Base-by-base conservation (phyloP, 2,113 vertebrate species). In the Herpailurus yagouaroundi region DNA sequence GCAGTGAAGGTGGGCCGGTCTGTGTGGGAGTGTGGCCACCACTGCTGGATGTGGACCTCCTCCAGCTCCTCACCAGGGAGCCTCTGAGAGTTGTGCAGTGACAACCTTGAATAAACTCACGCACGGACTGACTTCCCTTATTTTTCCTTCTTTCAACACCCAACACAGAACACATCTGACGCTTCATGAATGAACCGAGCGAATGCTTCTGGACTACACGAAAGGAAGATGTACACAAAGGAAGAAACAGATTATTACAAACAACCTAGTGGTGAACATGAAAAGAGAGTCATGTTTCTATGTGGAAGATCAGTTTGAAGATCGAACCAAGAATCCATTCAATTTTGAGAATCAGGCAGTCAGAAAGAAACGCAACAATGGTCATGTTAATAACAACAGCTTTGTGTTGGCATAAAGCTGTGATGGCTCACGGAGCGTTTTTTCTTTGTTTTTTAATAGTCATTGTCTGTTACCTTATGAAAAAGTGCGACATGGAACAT, bases 281-380 rank as follows among this genome's bases (percentile, higher is more conserved):
- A 95, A 45, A 63, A 73, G 64, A 96, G 80, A 96, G 31, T 36
- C 11, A 69, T 57, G 31, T 60, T 90, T 82, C 36, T 90, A 79
- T 71, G 93, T 94, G 87, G 60, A 90, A 93, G 38, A 74, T 77
- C 66, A 52, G 57, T 93, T 92, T 89, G 60, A 90, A 93, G 38
- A 74, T 73, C 66, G 45, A 52, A 55, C 2, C 15, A 80, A 88
- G 23, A 84, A 52, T 91, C 48, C 69, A 68, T 52, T 96, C 50
- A 69, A 89, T 69, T 86, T 89, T 88, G 91, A 93, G 88, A 76
- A 71, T 69, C 80, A 80, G 10, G 23, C 45, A 74, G 45, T 48
- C 48, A 79, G 71, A 74, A 96, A 84, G 63, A 92, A 95, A n/a
- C 3, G 79, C 7, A 31, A 41, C 66, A 29, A 33, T 79, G 76